Conservation (phyloP, 2,797 vertebrate species). For the Micrastur ruficollis region DNA sequence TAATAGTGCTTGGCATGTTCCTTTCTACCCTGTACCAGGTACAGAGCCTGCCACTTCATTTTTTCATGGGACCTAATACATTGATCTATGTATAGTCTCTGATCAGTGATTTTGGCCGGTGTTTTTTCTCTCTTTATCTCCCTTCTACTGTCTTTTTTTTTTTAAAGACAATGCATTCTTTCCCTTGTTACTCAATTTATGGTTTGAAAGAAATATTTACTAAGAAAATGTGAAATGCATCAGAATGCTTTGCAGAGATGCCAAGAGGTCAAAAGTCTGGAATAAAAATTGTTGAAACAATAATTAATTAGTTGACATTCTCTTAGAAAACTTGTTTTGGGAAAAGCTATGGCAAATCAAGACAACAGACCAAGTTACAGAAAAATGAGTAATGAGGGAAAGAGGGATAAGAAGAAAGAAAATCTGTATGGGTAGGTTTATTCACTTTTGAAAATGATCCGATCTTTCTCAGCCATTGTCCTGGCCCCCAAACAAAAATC, state of each 20-base stretch:
- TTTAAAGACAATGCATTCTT: background rate
- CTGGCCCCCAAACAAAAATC: slow-evolving; percentile 46
- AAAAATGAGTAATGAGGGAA: slow-evolving; percentile 46
- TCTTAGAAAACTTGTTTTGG: slow-evolving; percentile 61
- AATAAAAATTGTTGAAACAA: slow-evolving; percentile 66
- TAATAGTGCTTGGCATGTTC: background rate
- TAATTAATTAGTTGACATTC: slow-evolving; percentile 70
- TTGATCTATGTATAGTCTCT: background rate
- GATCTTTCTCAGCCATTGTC: slow-evolving; percentile 35
- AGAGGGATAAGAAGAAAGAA: slow-evolving; percentile 27
- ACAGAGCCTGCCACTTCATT: background rate
- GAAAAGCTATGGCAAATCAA: slow-evolving; percentile 47
- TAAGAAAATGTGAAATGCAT: slow-evolving; percentile 40
- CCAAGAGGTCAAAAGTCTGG: slow-evolving; percentile 60
- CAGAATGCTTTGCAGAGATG: slow-evolving; percentile 40
- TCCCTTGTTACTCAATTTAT: slow-evolving; percentile 33
- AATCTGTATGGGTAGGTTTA: background rate
- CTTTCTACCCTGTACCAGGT: background rate
- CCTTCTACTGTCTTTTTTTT: background rate
- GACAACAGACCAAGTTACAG: slow-evolving; percentile 32
- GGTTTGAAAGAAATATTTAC: slow-evolving; percentile 51
- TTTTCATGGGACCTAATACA: background rate
- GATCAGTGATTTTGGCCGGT: background rate
- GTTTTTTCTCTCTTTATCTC: background rate
- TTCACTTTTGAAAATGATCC: slow-evolving; percentile 38